Conservation (phyloP, 2,797 vertebrate genomes). For the Hyperoplus lanceolatus region DNA sequence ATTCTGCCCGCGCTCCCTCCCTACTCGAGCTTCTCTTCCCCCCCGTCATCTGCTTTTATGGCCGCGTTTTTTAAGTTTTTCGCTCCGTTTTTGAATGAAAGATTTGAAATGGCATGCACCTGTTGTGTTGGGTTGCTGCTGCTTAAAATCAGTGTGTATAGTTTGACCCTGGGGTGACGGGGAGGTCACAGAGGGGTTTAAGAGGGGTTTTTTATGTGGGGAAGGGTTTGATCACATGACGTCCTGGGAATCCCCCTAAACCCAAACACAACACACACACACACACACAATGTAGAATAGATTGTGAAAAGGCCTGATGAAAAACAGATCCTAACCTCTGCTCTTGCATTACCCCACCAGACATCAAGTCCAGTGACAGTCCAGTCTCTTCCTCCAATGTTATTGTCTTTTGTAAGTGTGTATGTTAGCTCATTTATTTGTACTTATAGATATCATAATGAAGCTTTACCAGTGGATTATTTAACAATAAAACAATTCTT, state of each 20-base stretch:
- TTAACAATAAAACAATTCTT: too few relatives aligned
- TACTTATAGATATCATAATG: too few relatives aligned
- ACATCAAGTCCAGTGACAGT: conserved; percentile 36
- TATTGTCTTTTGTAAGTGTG: conserved; percentile 15
- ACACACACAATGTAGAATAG: background rate
- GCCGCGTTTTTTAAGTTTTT: conserved; percentile 26
- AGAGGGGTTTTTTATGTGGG: background rate
- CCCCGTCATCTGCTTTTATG: conserved; percentile 32
- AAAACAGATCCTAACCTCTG: conserved; percentile 45
- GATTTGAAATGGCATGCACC: conserved; percentile 81
- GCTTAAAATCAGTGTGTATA: conserved; percentile 48
- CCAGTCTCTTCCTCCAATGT: conserved; percentile 20
- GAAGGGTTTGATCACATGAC: conserved; percentile 29
- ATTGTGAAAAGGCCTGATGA: conserved; percentile 23
- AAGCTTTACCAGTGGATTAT: too few relatives aligned
- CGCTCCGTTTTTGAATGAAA: conserved; percentile 29
- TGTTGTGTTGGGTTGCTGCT: conserved; percentile 78
- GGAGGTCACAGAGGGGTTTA: conserved; percentile 75
- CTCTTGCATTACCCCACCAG: conserved; percentile 20
- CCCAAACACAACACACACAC: background rate
- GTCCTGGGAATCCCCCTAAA: conserved; percentile 13
- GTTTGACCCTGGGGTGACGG: conserved; percentile 84
- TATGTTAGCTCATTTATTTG: too few relatives aligned
- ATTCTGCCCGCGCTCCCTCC: background rate
- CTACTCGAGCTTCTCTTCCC: conserved; percentile 7